A percentile compares a stretch with the other conserved stretches of the same genome.
These are phyloP conservation scores for Neodiprion fabricii DNA, from an alignment of 1,140 invertebrate genomes.

Conservation along the genomic window DNA sequence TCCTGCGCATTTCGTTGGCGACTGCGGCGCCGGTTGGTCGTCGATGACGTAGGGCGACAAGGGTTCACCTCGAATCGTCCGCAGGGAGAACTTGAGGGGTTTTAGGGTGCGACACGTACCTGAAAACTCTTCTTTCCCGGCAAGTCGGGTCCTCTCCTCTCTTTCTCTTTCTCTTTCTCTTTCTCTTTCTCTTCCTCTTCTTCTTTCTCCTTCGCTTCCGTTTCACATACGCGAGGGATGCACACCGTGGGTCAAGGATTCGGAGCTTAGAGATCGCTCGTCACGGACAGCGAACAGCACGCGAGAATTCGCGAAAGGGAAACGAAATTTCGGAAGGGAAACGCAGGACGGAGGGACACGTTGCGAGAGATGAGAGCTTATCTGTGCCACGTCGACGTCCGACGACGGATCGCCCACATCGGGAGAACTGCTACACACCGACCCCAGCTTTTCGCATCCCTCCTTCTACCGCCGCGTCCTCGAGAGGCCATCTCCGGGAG, in stretches of 20 bases:
- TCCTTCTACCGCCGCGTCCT: not conserved
- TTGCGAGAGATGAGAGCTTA: conserved; percentile 34
- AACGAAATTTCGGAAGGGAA: too few relatives aligned
- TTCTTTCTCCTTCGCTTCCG: not conserved
- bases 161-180: too few relatives aligned
- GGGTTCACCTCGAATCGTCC: not conserved
- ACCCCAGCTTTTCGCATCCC: not conserved
- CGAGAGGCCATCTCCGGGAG: not conserved
- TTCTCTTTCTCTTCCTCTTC: too few relatives aligned
- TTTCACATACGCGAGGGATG: not conserved
- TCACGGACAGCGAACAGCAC: too few relatives aligned
- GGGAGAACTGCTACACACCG: not conserved
- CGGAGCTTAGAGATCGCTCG: too few relatives aligned
- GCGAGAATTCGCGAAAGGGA: too few relatives aligned
- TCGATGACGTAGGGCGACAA: not conserved
- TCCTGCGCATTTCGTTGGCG: not conserved
- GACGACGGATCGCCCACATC: conserved; percentile 14
- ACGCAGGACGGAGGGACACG: not conserved
- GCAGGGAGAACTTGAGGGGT: not conserved
- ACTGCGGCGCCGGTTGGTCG: not conserved
- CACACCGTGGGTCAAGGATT: too few relatives aligned
- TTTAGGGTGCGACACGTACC: not conserved
- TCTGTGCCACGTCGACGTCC: conserved; percentile 40
- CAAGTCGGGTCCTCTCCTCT: too few relatives aligned
- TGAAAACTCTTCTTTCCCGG: not conserved